A percentile compares a stretch with the other conserved stretches of the same genome.
Evolutionary conservation across 1,140 invertebrate species (phyloP).

Genomic region (Trypoxylus dichotomus): DNA sequence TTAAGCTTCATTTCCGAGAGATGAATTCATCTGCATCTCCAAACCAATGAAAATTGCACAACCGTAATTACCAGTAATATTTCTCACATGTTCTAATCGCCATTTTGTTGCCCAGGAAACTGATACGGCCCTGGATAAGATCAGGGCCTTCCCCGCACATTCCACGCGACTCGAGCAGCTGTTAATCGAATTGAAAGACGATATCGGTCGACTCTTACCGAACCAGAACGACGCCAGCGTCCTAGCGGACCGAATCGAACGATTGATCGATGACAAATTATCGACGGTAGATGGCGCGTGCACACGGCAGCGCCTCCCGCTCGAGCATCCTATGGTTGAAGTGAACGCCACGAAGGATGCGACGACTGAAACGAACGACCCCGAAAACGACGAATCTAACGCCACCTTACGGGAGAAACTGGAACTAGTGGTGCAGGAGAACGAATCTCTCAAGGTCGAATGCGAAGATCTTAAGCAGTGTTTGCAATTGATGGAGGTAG

Average conservation of each 20-base stretch:
- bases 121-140: not conserved
- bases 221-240: not conserved
- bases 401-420: conserved; percentile 34
- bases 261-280: conserved; percentile 2
- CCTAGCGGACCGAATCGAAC: conserved; percentile 3
- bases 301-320: not conserved
- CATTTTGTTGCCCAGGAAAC: not conserved
- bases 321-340: too few species aligned
- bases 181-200: conserved; percentile 42
- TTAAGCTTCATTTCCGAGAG: not conserved
- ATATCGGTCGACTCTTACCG: not conserved
- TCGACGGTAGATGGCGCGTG: not conserved
- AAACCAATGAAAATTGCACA: not conserved
- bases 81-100: not conserved
- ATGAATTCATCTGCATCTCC: not conserved
- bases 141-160: conserved; percentile 25
- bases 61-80: not conserved
- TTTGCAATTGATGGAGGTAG: conserved; percentile 70
- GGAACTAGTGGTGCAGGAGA: conserved; percentile 51
- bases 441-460: conserved; percentile 57
- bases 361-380: conserved; percentile 27
- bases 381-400: not conserved
- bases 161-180: conserved; percentile 41
- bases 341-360: conserved; percentile 15
- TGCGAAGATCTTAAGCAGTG: conserved; percentile 70